A percentile compares a stretch with the other conserved stretches of the same genome.
These are phyloP conservation scores for Orchesella cincta DNA, from an alignment of 1,140 invertebrate species.

Conservation along the genomic window DNA sequence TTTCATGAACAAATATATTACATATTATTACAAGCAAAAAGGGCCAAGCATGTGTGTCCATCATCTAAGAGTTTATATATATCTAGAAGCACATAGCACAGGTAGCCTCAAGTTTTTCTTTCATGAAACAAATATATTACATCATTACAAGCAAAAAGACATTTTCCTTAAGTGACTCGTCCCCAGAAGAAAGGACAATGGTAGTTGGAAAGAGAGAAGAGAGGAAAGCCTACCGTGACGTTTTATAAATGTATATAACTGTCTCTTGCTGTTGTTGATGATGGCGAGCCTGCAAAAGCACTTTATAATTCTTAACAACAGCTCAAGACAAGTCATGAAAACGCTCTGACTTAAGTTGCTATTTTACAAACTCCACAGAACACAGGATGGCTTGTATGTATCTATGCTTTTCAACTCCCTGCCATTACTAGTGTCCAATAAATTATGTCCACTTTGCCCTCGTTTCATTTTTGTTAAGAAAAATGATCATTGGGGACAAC, in stretches of 20 bases:
- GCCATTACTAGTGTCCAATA: conserved; percentile 24
- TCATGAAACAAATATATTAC: conserved; percentile 27
- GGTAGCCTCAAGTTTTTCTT: not conserved
- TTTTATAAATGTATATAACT: conserved; percentile 27
- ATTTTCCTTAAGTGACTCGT: conserved; percentile 28
- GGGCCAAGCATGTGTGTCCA: too few relatives aligned
- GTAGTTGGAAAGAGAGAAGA: not conserved
- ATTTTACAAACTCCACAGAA: not conserved
- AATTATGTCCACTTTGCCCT: conserved; percentile 25
- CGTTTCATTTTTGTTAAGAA: conserved; percentile 22
- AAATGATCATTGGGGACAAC: conserved; percentile 26
- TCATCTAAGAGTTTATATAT: not conserved
- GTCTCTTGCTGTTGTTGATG: conserved; percentile 16
- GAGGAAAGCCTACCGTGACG: conserved; percentile 2
- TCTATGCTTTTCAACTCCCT: conserved; percentile 2
- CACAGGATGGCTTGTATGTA: not conserved
- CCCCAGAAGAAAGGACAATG: conserved; percentile 20
- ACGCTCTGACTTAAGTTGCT: not conserved
- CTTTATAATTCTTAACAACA: conserved; percentile 28
- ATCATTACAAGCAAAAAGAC: conserved; percentile 25
- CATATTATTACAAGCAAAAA: too few relatives aligned
- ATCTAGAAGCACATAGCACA: not conserved
- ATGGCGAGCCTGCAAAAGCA: conserved; percentile 22
- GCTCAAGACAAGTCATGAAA: conserved; percentile 27
- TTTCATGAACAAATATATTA: too few relatives aligned